A percentile compares a stretch with the other conserved stretches of the same genome.
Conservation (phyloP, 1,140 invertebrate species). For the Drosophila varians region DNA sequence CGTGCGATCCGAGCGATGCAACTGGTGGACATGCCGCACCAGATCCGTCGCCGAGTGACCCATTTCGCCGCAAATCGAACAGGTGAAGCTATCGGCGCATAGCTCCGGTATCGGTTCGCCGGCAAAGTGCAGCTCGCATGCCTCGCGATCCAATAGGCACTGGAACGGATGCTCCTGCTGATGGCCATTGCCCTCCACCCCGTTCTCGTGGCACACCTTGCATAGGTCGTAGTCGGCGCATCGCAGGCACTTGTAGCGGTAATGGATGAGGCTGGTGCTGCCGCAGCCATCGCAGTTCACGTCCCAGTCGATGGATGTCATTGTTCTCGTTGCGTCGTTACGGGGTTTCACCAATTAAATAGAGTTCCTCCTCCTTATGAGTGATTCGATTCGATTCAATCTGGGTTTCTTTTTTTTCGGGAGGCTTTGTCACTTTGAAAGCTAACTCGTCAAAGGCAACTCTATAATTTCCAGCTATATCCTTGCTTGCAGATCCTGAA, state of each 20-base stretch:
- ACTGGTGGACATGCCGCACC: conserved; percentile 20
- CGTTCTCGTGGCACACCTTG: conserved; percentile 19
- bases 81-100: conserved; percentile 63
- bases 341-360: too few relatives aligned
- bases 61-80: conserved; percentile 55
- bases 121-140: conserved; percentile 32
- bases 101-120: conserved; percentile 41
- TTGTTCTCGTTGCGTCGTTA: background rate
- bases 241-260: conserved; percentile 59
- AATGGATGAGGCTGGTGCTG: conserved; percentile 6
- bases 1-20: conserved; percentile 16
- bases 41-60: conserved; percentile 28
- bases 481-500: too few relatives aligned
- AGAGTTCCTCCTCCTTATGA: too few relatives aligned
- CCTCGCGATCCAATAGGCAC: conserved; percentile 48
- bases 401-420: too few relatives aligned
- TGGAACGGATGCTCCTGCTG: conserved; percentile 46
- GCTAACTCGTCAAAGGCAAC: too few relatives aligned
- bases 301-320: conserved; percentile 26
- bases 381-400: too few relatives aligned
- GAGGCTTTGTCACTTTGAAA: too few relatives aligned
- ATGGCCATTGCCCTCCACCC: conserved; percentile 15
- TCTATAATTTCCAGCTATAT: too few relatives aligned
- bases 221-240: conserved; percentile 59
- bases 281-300: conserved; percentile 56